A percentile compares a stretch with the other conserved stretches of the same genome.
Conservation (phyloP, 23 tunicate genomes). For the Diplosoma virens region DNA sequence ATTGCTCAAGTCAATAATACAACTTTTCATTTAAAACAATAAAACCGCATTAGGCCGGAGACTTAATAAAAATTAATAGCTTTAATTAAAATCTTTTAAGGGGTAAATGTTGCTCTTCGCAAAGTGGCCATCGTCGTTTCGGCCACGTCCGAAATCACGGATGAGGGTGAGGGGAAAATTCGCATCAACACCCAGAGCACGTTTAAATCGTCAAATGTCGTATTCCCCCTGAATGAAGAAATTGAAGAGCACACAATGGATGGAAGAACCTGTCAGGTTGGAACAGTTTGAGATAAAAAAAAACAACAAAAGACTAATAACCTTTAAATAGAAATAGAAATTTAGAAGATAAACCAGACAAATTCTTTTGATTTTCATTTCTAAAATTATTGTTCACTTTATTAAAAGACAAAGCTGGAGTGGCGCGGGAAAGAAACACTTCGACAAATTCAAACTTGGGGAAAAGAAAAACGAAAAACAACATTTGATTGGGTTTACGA, state of each 20-base stretch:
- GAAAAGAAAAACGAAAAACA: slow-evolving; percentile 39
- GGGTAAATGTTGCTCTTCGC: slow-evolving; percentile 85
- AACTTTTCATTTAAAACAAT: too few species aligned
- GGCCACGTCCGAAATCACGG: slow-evolving; percentile 84
- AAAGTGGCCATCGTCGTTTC: slow-evolving; percentile 67
- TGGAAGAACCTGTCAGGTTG: slow-evolving; percentile 56
- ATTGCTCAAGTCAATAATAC: too few species aligned
- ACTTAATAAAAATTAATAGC: too few species aligned
- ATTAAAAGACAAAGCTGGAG: slow-evolving; percentile 64
- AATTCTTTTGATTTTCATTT: too few species aligned
- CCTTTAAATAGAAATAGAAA: too few species aligned
- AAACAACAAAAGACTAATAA: too few species aligned
- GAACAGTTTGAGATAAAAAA: too few species aligned
- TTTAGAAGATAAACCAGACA: too few species aligned
- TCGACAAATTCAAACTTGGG: slow-evolving; percentile 76
- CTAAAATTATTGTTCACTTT: too few species aligned
- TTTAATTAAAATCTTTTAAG: too few species aligned
- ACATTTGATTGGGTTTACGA: slow-evolving; percentile 57
- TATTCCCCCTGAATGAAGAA: slow-evolving; percentile 71
- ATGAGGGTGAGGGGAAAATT: slow-evolving; percentile 69
- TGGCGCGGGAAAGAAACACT: slow-evolving; percentile 73
- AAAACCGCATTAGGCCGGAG: too few species aligned
- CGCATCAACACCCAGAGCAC: slow-evolving; percentile 86
- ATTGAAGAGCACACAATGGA: slow-evolving; percentile 89
- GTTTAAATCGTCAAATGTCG: slow-evolving; percentile 67